Percentiles rank a stretch among this genome's conserved stretches.
phyloP scores from a whole-genome alignment of 2,797 vertebrate genomes.

The Phyllotis vaccarum region DNA sequence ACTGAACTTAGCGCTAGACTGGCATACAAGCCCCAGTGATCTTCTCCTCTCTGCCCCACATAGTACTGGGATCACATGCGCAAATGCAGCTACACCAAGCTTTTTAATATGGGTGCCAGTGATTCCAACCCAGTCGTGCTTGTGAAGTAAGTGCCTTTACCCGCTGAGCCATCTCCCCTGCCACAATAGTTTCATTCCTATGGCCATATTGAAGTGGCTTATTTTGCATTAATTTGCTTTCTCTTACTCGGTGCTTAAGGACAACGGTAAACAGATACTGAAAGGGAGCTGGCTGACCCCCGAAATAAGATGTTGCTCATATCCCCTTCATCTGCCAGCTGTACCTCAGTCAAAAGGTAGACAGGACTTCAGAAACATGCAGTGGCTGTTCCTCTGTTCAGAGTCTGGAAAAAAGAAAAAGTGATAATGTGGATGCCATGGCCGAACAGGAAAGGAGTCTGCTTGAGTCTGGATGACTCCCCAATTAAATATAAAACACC shows the following conservation, averaged over 20 bases:
- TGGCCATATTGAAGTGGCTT: not conserved
- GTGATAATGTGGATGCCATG: accelerated
- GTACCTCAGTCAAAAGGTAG: not conserved
- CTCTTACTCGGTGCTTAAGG: not conserved
- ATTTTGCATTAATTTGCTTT: not conserved
- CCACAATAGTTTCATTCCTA: not conserved
- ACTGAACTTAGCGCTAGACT: not conserved
- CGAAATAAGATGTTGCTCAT: not conserved
- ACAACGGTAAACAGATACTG: not conserved
- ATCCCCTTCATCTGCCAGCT: not conserved
- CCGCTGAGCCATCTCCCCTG: not conserved
- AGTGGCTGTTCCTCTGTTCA: not conserved
- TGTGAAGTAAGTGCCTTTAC: not conserved
- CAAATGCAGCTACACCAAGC: not conserved
- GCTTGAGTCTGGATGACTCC: not conserved
- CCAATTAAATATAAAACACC: not conserved
- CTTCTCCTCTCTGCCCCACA: not conserved
- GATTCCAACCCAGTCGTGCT: not conserved
- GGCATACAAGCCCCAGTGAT: not conserved
- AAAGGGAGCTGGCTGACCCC: not conserved
- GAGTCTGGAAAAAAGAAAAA: too few relatives aligned
- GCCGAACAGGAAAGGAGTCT: not conserved
- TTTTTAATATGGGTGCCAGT: not conserved
- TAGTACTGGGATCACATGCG: not conserved
- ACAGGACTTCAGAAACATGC: not conserved